Evolutionary conservation across 2,797 vertebrate genomes (phyloP).

Genomic region (Sylvilagus floridanus): DNA sequence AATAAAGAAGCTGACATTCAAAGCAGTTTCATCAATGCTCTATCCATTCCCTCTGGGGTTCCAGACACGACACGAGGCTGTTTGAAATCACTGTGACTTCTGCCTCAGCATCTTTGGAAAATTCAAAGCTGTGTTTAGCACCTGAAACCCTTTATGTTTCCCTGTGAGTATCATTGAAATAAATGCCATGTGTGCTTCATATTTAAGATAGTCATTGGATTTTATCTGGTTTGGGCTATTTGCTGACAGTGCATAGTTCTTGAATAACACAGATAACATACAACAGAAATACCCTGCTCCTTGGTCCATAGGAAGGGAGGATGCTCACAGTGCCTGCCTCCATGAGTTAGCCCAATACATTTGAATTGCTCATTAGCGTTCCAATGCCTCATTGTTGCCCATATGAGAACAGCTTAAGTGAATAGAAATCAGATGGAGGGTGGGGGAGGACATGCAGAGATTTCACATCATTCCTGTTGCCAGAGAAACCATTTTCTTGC

Average conservation of each 20-base stretch:
- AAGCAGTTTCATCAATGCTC: slow-evolving; percentile 67
- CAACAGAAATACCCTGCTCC: not conserved
- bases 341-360: slow-evolving; percentile 81
- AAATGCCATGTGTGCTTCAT: slow-evolving; percentile 17
- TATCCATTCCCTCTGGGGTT: slow-evolving; percentile 45
- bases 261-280: slow-evolving; percentile 59
- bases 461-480: slow-evolving; percentile 87
- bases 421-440: slow-evolving; percentile 80
- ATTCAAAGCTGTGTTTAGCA: slow-evolving; percentile 60
- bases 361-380: slow-evolving; percentile 80
- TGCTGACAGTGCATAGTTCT: slow-evolving; percentile 52
- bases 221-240: slow-evolving; percentile 62
- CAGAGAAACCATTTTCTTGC: slow-evolving; percentile 88
- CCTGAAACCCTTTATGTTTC: slow-evolving; percentile 56
- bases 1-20: slow-evolving; percentile 62
- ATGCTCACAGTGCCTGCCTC: slow-evolving; percentile 66
- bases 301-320: slow-evolving; percentile 56
- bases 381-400: slow-evolving; percentile 82
- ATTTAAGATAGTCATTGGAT: slow-evolving; percentile 47
- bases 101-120: slow-evolving; percentile 52
- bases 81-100: slow-evolving; percentile 49
- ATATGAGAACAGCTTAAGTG: slow-evolving; percentile 86
- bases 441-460: slow-evolving; percentile 77
- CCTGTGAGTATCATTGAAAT: slow-evolving; percentile 32
- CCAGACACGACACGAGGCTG: slow-evolving; percentile 5